Conservation (phyloP, 2,797 vertebrate species). For the Caiman crocodilus region DNA sequence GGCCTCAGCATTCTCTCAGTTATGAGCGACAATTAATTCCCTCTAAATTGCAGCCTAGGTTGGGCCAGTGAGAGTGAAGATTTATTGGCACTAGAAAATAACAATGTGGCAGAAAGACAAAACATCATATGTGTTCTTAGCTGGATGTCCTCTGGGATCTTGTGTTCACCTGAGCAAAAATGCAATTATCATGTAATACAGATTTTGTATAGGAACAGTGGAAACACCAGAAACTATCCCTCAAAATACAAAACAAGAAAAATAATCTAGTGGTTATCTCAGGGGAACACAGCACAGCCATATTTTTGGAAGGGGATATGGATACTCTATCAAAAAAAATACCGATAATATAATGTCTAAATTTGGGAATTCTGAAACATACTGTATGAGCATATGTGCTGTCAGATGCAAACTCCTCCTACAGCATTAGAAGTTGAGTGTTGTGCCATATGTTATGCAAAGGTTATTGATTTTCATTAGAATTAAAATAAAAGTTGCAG, state of each 20-base stretch:
- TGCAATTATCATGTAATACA: not conserved
- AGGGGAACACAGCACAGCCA: not conserved
- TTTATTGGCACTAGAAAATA: not conserved
- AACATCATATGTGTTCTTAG: not conserved
- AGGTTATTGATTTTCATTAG: constrained; percentile 67
- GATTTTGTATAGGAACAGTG: not conserved
- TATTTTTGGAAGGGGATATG: not conserved
- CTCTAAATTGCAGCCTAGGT: not conserved
- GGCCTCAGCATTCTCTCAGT: not conserved
- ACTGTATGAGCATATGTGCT: constrained; percentile 56
- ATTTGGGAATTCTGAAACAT: constrained; percentile 59
- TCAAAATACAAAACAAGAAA: not conserved
- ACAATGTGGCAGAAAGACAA: not conserved
- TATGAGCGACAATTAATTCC: not conserved
- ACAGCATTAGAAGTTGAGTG: constrained; percentile 1
- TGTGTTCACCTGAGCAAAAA: not conserved
- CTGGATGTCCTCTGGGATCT: not conserved
- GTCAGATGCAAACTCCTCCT: constrained; percentile 72
- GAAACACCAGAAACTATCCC: not conserved
- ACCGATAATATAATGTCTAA: constrained; percentile 60
- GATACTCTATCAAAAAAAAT: constrained; percentile 58
- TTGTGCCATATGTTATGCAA: constrained; percentile 64
- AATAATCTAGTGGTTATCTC: not conserved
- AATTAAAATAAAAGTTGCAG: constrained; percentile 52
- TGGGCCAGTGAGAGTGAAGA: not conserved